Base-by-base conservation (phyloP, 1,140 invertebrate species). In the Meloidogyne exigua region DNA sequence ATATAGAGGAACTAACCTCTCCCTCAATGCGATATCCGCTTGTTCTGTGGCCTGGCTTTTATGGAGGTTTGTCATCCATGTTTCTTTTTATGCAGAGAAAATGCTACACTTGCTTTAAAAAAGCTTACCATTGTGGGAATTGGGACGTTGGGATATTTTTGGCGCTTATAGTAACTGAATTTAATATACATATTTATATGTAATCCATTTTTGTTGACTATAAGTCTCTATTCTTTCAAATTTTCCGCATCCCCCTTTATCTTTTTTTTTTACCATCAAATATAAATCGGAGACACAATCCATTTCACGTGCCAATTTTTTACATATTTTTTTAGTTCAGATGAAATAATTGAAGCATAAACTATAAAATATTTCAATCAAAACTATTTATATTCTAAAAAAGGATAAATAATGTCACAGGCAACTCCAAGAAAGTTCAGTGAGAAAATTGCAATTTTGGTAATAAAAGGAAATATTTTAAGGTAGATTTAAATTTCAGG, bases 371-470 rank as follows among this genome's bases (percentile, higher is more conserved):
- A n/a, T 68, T 39, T 42, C 21, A 42, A 36, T 68, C 39, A 68
- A 32, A 23, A 23, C 23, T 65, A 68, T 9, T 7, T 21, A 21
- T 68, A 12, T 3, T 26, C 3, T n/a, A 28, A 39, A 9, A 9
- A 68, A 32, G n/a, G 7, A 7, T 5, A 68, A 9, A 57, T 15
- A 7, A 84, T 84, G 83, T 82, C 85, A 39, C 79, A 83, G 49
- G 79, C 79, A 70, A 87, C 85, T 36, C 85, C 85, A 25, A 76
- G 85, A n/a, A 86, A 86, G 69, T 86, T 86, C 71, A 87, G 86
- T 80, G 85, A 86, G 66, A 86, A 86, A 75, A 86, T 86, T 67
- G 85, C 78, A 42, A 80, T 80, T 36, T 69, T 80, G 32, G 74
- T 70, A 39, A 57, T 28, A 57, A 72, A n/a, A 25, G 25, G 18